Evolutionary conservation across 2,797 vertebrate genomes (phyloP).

Genomic region (Luscinia megarhynchos): DNA sequence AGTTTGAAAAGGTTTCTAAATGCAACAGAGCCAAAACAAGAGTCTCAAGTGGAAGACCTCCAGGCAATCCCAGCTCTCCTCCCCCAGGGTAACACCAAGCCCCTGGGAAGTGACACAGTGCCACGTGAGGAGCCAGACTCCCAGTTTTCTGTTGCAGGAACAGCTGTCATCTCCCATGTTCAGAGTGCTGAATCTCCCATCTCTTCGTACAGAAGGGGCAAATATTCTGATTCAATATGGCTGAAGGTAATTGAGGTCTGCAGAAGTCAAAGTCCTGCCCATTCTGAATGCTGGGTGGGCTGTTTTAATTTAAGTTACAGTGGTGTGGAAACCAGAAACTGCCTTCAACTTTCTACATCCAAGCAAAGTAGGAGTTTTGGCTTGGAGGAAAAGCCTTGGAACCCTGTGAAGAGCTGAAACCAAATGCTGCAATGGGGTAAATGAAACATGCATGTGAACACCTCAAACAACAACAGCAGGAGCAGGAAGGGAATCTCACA

Average conservation of each 20-base stretch:
- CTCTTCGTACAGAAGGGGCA: accelerated
- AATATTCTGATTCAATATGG: neutral
- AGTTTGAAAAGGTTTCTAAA: neutral
- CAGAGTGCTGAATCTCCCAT: neutral
- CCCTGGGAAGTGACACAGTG: neutral
- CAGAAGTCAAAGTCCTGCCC: neutral
- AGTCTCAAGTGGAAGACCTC: neutral
- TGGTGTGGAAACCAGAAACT: neutral
- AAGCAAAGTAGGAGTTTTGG: neutral
- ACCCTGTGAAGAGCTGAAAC: neutral
- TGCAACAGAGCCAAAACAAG: neutral
- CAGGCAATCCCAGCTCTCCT: neutral
- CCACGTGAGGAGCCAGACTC: neutral
- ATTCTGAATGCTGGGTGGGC: neutral
- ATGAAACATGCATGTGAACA: accelerated
- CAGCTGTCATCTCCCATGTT: accelerated
- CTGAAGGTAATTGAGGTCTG: neutral
- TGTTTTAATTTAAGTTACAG: neutral
- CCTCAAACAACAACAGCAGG: neutral
- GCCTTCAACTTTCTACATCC: neutral
- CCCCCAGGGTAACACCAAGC: neutral
- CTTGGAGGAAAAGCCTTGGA: neutral
- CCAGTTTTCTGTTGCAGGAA: neutral
- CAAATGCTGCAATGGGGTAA: neutral
- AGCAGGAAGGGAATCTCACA: neutral